Base-by-base conservation (phyloP, 30 jellyfish, hydroid and myxozoan species). In the Aurelia aurita complex sp. Pacific region DNA sequence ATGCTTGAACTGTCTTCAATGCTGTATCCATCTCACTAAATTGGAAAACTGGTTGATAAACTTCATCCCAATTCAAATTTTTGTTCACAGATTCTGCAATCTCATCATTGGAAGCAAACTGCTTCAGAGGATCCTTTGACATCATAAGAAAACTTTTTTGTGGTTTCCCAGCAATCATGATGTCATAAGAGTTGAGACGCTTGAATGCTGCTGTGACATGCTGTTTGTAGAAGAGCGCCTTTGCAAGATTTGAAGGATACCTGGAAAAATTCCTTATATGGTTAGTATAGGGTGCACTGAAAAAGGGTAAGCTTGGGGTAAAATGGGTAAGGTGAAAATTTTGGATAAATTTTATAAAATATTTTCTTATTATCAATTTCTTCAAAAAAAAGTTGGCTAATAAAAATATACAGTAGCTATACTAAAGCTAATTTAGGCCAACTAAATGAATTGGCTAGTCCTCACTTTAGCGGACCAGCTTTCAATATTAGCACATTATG, bases 111-210 rank as follows among this genome's bases (percentile, higher is more conserved):
- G 85, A 12, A 3, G 91, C 91, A 82, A 82, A 82, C 51, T 60
- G 91, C 3, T 34, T 17, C 2, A 82, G 55, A 17, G 85, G 79
- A 59, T 60, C 53, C 74, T 71, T 82, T 40, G 91, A 82, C 91
- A 82, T 82, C 85, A 82, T 82, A 12, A 82, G 91, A 73, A 82
- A 82, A 50, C 91, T 82, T 62, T 73, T 82, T 53, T 71, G 68
- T 82, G 91, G 91, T 51, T 82, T 82, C 29, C 91, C 91, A 33
- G 80, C 65, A 36, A 82, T 60, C n/a, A 70, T 84, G 11, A 82
- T 66, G 32, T 73, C 40, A 61, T 29, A 72, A n/a, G 61, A 4
- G 15, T 59, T 67, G 59, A 65, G 65, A 38, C 91, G 85, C 10
- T 65, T 54, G 52, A 70, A 38, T 11, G 91, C 63, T 14, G 91